Evolutionary conservation across 2,888 invertebrate genomes (phyloP).

Genomic region (Alcis repandata): DNA sequence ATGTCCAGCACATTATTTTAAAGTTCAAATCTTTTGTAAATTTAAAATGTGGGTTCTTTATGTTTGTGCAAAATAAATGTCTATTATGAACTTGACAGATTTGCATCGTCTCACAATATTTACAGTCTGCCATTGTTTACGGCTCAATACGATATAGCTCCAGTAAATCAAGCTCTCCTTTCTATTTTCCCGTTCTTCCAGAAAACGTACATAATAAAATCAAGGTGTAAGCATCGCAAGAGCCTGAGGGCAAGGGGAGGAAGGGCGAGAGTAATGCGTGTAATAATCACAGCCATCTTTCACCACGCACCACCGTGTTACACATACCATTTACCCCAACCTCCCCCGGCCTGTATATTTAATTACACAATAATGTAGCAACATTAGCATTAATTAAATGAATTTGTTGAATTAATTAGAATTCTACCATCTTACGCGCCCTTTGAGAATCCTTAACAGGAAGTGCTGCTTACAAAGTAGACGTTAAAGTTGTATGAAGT

Average conservation of each 20-base stretch:
- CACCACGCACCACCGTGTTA: conserved; percentile 63
- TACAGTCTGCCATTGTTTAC: conserved; percentile 34
- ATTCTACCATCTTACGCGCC: conserved; percentile 40
- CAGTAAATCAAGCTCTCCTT: conserved; percentile 39
- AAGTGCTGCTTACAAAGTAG: conserved; percentile 17
- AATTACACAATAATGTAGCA: conserved; percentile 76
- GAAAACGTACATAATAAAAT: conserved; percentile 54
- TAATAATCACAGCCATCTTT: conserved; percentile 79
- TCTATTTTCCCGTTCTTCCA: conserved; percentile 25
- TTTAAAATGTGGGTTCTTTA: background rate
- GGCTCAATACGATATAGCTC: conserved; percentile 34
- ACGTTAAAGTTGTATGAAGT: background rate
- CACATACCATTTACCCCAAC: conserved; percentile 66
- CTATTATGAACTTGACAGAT: conserved; percentile 24
- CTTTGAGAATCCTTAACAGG: conserved; percentile 34
- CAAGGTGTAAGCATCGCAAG: conserved; percentile 57
- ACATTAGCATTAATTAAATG: conserved; percentile 65
- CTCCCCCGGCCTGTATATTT: conserved; percentile 62
- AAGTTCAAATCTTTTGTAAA: background rate
- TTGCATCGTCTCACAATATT: conserved; percentile 32
- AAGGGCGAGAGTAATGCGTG: conserved; percentile 71
- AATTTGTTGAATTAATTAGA: conserved; percentile 65
- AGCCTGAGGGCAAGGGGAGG: conserved; percentile 56
- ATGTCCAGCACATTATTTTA: no score
- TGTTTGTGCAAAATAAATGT: conserved; percentile 10